Base-by-base conservation (phyloP, 2,888 invertebrate species). In the Euproctis similis region DNA sequence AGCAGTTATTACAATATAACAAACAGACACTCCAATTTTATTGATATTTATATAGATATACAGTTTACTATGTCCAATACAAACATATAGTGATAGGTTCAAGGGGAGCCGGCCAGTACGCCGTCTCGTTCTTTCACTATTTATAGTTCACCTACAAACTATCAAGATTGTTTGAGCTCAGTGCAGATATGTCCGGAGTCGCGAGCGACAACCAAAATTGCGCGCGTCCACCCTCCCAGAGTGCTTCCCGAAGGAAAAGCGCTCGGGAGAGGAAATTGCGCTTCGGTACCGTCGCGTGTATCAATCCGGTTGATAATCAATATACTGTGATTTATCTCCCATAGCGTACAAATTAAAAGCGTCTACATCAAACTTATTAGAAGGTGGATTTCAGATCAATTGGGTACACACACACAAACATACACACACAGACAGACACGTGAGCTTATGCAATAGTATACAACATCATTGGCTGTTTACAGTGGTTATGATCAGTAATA, bases 121-220 rank as follows among this genome's bases (percentile, higher is more conserved):
- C 71, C 68, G 72, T 71, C 75, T 76, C 74, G 71, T 72, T 76
- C 71, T 59, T 64, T 59, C 72, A 72, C 82, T 84, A 84, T 82
- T 84, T 73, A 80, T 84, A 84, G 80, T 68, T 58, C 51, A 65
- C 65, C 67, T n/a, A n/a, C n/a, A n/a, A 62, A 75, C 76, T 80
- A 80, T 80, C 81, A 71, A 71, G 71, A 70, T 8, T 66, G 71
- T 68, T 73, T 54, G 73, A 59, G 70, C 71, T 74, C 80, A 82
- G 82, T 84, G 67, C 76, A 77, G 75, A 80, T 66, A 80, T 78
- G 82, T 73, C 67, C 78, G 77, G 76, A 69, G 70, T 57, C 74
- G 77, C 64, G 78, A 67, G 58, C 78, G 76, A 14, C n/a, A n/a
- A 63, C 64, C 69, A 72, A 56, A 66, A 57, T 53, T 53, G 51